Conservation (phyloP, 1,140 invertebrate genomes). For the Microplitis demolitor region DNA sequence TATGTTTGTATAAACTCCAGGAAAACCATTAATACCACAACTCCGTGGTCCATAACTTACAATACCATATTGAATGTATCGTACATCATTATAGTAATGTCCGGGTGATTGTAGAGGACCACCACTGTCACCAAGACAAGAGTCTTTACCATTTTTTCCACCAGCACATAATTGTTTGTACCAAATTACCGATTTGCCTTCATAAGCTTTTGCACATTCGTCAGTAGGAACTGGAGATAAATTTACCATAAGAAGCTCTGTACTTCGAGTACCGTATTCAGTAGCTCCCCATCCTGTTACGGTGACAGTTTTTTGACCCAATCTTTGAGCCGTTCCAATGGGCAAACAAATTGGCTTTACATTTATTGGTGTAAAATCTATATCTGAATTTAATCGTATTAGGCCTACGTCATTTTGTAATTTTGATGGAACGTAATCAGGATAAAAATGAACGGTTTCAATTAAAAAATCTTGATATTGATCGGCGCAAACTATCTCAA, state of each 20-base stretch:
- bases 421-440: slow-evolving; percentile 56
- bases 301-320: slow-evolving; percentile 36
- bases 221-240: slow-evolving; percentile 56
- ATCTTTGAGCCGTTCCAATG: slow-evolving; percentile 42
- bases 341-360: slow-evolving; percentile 67
- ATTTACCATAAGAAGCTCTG: slow-evolving; percentile 61
- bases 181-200: slow-evolving; percentile 44
- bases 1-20: slow-evolving; percentile 69
- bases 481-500: slow-evolving; percentile 61
- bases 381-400: slow-evolving; percentile 61
- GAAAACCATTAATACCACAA: slow-evolving; percentile 63
- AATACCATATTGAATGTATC: slow-evolving; percentile 60
- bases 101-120: slow-evolving; percentile 56
- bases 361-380: slow-evolving; percentile 60
- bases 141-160: slow-evolving; percentile 57
- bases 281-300: slow-evolving; percentile 70
- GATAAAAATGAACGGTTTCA: slow-evolving; percentile 63
- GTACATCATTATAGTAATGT: slow-evolving; percentile 36
- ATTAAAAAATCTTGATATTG: slow-evolving; percentile 66
- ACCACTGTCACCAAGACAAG: slow-evolving; percentile 61
- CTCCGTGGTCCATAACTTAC: slow-evolving; percentile 61
- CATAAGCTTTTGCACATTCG: slow-evolving; percentile 58
- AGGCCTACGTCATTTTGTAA: slow-evolving; percentile 69
- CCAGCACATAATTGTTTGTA: slow-evolving; percentile 68
- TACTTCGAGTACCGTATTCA: slow-evolving; percentile 54